Conservation (phyloP, 2,888 invertebrate species). For the Drosophila pegasa region DNA sequence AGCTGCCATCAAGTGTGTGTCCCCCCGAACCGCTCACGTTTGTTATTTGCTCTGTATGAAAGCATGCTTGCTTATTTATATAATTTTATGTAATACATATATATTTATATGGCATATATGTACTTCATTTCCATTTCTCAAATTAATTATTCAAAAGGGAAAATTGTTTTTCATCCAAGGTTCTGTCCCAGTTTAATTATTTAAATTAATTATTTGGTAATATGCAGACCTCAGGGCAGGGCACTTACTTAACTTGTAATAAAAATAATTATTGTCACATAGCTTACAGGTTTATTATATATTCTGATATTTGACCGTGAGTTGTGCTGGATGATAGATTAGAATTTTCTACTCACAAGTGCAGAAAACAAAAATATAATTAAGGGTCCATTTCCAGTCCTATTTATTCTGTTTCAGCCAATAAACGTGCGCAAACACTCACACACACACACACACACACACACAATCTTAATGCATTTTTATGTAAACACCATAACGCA, state of each 20-base stretch:
- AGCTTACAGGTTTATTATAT: too few species aligned
- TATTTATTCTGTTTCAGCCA: slow-evolving; percentile 2
- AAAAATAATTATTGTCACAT: too few species aligned
- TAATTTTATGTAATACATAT: too few species aligned
- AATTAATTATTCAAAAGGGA: not conserved
- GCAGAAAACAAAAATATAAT: not conserved
- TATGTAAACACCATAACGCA: slow-evolving; percentile 57
- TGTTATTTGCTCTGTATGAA: too few species aligned
- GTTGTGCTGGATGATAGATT: too few species aligned
- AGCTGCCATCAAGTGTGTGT: too few species aligned
- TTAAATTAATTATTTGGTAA: too few species aligned
- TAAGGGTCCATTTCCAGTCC: slow-evolving; percentile 5
- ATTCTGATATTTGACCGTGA: too few species aligned
- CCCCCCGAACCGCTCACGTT: too few species aligned
- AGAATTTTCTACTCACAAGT: too few species aligned
- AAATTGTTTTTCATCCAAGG: not conserved
- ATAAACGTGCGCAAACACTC: slow-evolving; percentile 6
- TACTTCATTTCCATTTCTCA: not conserved
- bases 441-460: slow-evolving; percentile 19
- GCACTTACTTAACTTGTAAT: too few species aligned
- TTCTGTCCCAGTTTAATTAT: not conserved
- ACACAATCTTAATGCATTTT: slow-evolving; percentile 38
- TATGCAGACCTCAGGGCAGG: not conserved
- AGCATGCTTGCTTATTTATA: too few species aligned
- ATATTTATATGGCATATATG: not conserved